Evolutionary conservation across 2,888 invertebrate species (phyloP).

Genomic region (Rhopalosiphum nymphaeae): DNA sequence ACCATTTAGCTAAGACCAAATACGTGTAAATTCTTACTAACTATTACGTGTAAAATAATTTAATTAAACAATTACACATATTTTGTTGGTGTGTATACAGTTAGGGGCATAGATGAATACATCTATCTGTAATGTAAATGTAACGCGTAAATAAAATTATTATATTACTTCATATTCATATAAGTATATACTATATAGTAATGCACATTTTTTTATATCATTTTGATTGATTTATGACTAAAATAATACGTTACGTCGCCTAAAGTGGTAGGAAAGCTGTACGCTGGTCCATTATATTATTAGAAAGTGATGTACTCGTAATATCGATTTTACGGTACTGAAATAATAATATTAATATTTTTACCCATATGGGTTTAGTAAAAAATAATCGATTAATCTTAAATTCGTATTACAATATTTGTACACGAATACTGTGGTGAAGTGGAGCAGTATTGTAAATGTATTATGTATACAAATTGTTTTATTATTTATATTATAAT

Average conservation of each 20-base stretch:
- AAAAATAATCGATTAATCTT: not conserved
- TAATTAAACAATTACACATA: not conserved
- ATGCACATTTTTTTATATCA: not conserved
- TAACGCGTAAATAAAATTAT: not conserved
- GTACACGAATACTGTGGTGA: not conserved
- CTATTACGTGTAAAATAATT: not conserved
- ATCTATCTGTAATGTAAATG: not conserved
- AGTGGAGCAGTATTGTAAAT: not conserved
- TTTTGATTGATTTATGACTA: conserved; percentile 7
- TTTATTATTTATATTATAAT: too few relatives aligned
- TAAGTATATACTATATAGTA: not conserved
- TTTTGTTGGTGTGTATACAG: not conserved
- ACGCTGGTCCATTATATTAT: not conserved
- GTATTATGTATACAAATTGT: not conserved
- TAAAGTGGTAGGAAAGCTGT: not conserved
- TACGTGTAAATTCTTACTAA: not conserved
- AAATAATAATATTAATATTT: not conserved
- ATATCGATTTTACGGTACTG: not conserved
- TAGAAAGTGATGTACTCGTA: not conserved
- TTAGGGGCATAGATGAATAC: not conserved
- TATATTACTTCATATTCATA: not conserved
- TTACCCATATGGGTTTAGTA: not conserved
- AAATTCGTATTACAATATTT: not conserved
- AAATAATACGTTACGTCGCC: not conserved
- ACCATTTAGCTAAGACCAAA: not conserved